phyloP scores from a whole-genome alignment of 2,888 invertebrate genomes.

The Cephus pygmeus region DNA sequence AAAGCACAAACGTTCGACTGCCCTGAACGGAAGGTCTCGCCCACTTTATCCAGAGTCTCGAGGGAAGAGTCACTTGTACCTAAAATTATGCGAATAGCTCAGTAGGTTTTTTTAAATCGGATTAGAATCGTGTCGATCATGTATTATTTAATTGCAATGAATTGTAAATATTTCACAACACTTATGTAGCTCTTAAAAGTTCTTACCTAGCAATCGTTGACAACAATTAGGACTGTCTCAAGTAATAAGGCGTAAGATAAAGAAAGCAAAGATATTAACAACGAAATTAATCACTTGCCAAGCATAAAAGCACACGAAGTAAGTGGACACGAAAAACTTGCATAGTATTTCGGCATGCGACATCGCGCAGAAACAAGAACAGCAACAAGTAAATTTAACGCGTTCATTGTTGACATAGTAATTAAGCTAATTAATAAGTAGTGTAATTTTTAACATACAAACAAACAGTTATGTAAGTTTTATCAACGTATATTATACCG shows the following conservation, averaged over 20 bases:
- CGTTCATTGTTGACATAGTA: background rate
- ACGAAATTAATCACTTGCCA: background rate
- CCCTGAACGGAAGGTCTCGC: background rate
- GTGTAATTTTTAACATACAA: background rate
- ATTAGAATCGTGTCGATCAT: background rate
- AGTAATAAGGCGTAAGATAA: background rate
- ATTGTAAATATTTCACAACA: background rate
- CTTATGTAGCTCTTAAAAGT: background rate
- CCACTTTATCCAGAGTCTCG: background rate
- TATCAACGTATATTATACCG: background rate
- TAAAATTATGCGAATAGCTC: background rate
- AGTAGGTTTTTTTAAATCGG: background rate
- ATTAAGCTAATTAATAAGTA: background rate
- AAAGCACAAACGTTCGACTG: background rate
- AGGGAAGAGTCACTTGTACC: background rate
- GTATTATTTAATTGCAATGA: background rate
- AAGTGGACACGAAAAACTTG: background rate
- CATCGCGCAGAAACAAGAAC: background rate
- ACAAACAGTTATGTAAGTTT: background rate
- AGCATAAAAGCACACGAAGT: background rate
- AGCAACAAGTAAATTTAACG: background rate
- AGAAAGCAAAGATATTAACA: background rate
- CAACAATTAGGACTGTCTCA: background rate
- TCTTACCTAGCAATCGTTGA: background rate
- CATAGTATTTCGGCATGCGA: background rate